Evolutionary conservation across 1,140 invertebrate species (phyloP), one percentile per base, ranked within the genome.

Genomic region (Macrobrachium nipponense): DNA sequence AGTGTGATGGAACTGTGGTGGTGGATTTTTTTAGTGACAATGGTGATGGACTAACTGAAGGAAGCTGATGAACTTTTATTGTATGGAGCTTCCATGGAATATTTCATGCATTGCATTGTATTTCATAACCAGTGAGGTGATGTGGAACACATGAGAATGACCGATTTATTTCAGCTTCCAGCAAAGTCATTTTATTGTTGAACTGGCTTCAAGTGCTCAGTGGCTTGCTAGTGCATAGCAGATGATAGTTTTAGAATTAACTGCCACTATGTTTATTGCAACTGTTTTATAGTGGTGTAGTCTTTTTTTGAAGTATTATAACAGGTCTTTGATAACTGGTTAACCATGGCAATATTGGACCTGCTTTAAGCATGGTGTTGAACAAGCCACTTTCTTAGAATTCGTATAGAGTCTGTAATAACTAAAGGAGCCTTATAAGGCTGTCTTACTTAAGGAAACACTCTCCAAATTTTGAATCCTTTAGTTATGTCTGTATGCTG

Each of bases 191-290:
- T 64, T 62, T 59, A 66, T 23, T 80, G 27, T n/a, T 80, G 61
- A 43, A 80, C 51, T 51, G 51, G 78, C 62, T 44, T 60, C 27
- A 20, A 66, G 59, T 62, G 64, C 20, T 80, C 62, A 66, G 78
- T 80, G 62, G 78, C 78, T 80, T 36, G 78, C 78, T 64, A 17
- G 43, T 80, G 78, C 77, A 79, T 61, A 79, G 59, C 78, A 80
- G 78, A 80, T 80, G 78, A 80, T 80, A 44, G 36, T 80, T 23
- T 23, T 43, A 62, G 44, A 62, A 27, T 20, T 80, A 58, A 58
- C 59, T 15, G 20, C 73, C 44, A 59, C 44, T 18, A 58, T 76
- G n/a, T 18, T 44, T 76, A 14, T 76, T 51, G 51, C 18, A 36
- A 51, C 17, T 51, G 12, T 51, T 51, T 51, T 12, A 36, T 36